Evolutionary conservation across 2,888 invertebrate species (phyloP).

Genomic region (Spodoptera exigua): DNA sequence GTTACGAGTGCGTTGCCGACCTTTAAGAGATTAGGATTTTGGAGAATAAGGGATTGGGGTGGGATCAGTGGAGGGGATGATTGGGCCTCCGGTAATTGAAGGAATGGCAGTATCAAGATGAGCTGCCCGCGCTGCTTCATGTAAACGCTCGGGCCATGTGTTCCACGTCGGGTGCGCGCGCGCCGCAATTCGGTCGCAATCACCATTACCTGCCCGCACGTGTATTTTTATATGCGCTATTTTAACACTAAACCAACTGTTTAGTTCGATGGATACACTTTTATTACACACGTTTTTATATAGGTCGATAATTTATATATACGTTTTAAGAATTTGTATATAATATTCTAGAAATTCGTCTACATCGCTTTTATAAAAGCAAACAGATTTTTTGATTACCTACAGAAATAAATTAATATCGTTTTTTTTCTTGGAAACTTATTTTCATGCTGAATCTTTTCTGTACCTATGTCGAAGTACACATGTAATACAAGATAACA

Average conservation of each 20-base stretch:
- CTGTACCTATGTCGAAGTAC: no score
- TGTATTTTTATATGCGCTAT: conserved; percentile 81
- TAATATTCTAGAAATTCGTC: conserved; percentile 21
- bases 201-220: conserved; percentile 80
- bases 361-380: no score
- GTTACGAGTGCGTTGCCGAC: no score
- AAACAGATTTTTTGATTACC: no score
- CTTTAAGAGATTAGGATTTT: no score
- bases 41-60: no score
- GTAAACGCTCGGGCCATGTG: conserved; percentile 80
- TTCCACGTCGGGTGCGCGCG: conserved; percentile 76
- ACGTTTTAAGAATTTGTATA: conserved; percentile 46
- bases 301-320: conserved; percentile 49
- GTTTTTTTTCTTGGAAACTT: no score
- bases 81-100: no score
- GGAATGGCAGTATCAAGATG: conserved; percentile 61
- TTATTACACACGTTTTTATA: conserved; percentile 64
- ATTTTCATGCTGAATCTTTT: no score
- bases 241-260: conserved; percentile 63
- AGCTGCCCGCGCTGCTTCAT: conserved; percentile 25
- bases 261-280: conserved; percentile 63
- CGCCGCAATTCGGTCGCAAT: conserved; percentile 81
- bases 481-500: no score
- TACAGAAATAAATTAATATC: no score
- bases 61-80: no score